Conservation (phyloP, 2,113 vertebrate genomes). For the Oreocharis arfaki region DNA sequence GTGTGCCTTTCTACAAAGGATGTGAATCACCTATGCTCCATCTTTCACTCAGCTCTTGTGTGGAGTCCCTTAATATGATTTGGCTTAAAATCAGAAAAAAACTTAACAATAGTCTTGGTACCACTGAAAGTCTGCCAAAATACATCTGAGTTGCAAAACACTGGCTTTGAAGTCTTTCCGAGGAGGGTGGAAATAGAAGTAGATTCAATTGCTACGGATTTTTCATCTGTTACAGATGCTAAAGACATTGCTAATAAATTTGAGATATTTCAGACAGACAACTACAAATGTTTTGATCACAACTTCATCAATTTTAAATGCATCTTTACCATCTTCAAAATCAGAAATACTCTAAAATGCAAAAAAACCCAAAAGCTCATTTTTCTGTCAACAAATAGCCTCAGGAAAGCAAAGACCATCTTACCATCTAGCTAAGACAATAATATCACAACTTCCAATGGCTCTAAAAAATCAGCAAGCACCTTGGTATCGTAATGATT, state of each 20-base stretch:
- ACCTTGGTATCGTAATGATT: background rate
- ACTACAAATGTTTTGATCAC: background rate
- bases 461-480: background rate
- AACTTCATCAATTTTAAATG: background rate
- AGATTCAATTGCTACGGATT: background rate
- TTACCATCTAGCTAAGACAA: background rate
- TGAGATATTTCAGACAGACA: background rate
- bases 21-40: background rate
- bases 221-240: background rate
- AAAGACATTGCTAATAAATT: background rate
- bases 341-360: background rate
- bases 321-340: background rate
- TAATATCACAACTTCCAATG: background rate
- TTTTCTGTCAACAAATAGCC: background rate
- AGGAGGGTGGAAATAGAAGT: background rate
- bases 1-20: background rate
- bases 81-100: constrained; percentile 1
- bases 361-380: background rate
- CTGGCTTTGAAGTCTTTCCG: background rate
- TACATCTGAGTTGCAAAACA: background rate
- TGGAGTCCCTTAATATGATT: background rate
- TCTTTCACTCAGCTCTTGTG: background rate
- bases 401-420: background rate
- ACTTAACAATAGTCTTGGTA: background rate
- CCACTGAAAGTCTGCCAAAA: background rate